Conservation (phyloP, 2,797 vertebrate genomes). For the Sebastes iracundus region DNA sequence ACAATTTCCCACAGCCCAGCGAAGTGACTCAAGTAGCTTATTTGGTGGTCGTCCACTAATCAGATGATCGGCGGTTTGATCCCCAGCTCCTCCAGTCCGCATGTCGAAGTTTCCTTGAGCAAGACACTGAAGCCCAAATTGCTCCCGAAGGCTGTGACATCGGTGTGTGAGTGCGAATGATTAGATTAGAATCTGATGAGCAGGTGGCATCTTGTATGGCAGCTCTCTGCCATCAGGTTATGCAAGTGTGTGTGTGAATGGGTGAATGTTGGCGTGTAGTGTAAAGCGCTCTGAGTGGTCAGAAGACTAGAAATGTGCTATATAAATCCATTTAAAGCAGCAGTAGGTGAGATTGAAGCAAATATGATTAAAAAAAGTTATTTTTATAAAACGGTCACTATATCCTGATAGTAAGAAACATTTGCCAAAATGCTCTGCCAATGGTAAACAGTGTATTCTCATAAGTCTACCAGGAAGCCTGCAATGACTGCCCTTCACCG, state of each 20-base stretch:
- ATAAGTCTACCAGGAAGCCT: too few species aligned
- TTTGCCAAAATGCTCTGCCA: too few species aligned
- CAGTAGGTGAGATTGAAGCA: too few species aligned
- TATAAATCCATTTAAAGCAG: background rate
- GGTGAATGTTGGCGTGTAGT: background rate
- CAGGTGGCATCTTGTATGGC: background rate
- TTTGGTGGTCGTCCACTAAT: background rate
- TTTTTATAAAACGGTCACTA: too few species aligned
- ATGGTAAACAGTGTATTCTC: too few species aligned
- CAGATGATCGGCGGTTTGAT: background rate
- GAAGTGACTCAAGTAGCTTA: background rate
- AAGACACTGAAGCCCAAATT: background rate
- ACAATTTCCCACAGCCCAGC: background rate
- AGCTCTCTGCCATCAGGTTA: background rate
- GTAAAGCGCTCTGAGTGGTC: background rate
- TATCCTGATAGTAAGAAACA: too few species aligned
- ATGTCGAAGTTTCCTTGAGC: background rate
- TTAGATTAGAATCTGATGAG: background rate
- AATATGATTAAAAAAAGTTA: too few species aligned
- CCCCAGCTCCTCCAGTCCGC: background rate
- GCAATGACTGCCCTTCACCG: too few species aligned
- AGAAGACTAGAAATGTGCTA: background rate
- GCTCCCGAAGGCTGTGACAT: background rate
- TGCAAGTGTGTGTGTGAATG: background rate
- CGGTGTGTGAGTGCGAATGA: background rate